Conservation (phyloP, 2,113 vertebrate genomes). For the Scytalopus superciliaris region DNA sequence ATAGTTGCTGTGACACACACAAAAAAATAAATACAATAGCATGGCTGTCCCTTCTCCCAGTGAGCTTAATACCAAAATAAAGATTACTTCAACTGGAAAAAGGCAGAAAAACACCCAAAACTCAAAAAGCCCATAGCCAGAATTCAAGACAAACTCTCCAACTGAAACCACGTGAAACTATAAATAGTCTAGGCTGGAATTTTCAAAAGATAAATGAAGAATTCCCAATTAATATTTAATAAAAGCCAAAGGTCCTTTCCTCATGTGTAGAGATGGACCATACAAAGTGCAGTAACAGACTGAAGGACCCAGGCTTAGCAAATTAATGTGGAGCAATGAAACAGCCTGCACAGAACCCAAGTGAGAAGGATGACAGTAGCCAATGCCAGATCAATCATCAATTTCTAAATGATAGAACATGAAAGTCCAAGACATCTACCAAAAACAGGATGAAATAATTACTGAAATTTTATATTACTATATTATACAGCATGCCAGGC, state of each 20-base stretch:
- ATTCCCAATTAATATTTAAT: neutral
- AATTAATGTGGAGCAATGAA: neutral
- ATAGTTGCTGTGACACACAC: neutral
- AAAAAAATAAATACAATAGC: neutral
- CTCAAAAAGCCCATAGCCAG: neutral
- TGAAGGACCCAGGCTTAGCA: neutral
- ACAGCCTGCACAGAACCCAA: neutral
- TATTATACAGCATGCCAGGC: neutral
- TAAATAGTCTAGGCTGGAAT: fast-evolving
- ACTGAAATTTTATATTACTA: neutral
- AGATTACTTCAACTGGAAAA: neutral
- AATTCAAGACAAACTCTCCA: neutral
- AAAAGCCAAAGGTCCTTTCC: neutral
- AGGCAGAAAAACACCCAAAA: neutral
- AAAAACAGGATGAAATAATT: neutral
- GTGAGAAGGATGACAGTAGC: neutral
- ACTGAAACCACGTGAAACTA: neutral
- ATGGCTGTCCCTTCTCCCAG: neutral
- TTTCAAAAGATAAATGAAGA: neutral
- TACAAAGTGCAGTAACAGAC: neutral
- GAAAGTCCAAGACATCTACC: neutral
- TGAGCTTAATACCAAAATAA: neutral
- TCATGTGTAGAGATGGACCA: neutral
- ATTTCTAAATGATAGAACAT: neutral
- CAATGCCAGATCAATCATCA: neutral